These are phyloP conservation scores for Dendrophyllia cribrosa DNA, from an alignment of 64 coral and sea anemone species.

Conservation along the genomic window DNA sequence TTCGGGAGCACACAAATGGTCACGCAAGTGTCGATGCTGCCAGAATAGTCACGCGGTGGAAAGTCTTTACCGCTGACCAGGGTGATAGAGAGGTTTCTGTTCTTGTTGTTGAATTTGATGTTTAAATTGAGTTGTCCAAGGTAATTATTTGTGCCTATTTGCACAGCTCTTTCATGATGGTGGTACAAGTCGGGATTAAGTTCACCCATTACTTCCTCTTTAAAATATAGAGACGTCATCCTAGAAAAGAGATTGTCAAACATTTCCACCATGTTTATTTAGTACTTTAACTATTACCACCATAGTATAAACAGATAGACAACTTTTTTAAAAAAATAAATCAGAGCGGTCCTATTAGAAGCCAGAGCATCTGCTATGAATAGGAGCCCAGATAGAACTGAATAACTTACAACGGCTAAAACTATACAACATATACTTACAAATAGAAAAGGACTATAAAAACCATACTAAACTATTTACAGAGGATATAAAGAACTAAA, in stretches of 20 bases:
- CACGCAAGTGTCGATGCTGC: constrained; percentile 90
- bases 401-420: no score
- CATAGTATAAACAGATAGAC: not conserved
- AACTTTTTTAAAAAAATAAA: no score
- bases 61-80: constrained; percentile 81
- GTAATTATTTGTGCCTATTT: constrained; percentile 52
- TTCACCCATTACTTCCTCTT: constrained; percentile 59
- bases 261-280: no score
- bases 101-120: constrained; percentile 73
- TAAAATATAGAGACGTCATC: constrained; percentile 74
- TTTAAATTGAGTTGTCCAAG: constrained; percentile 81
- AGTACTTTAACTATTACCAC: no score
- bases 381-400: no score
- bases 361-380: no score
- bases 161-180: constrained; percentile 44
- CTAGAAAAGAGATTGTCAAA: constrained; percentile 7
- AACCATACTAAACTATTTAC: no score
- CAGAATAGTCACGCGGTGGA: constrained; percentile 85
- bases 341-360: no score
- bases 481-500: no score
- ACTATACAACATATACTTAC: no score
- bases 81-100: constrained; percentile 67
- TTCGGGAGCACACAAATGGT: constrained; percentile 86
- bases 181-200: constrained; percentile 73
- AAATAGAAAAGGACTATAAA: no score